Conservation (phyloP, 1,140 invertebrate species). For the Eupristina koningsbergeri region DNA sequence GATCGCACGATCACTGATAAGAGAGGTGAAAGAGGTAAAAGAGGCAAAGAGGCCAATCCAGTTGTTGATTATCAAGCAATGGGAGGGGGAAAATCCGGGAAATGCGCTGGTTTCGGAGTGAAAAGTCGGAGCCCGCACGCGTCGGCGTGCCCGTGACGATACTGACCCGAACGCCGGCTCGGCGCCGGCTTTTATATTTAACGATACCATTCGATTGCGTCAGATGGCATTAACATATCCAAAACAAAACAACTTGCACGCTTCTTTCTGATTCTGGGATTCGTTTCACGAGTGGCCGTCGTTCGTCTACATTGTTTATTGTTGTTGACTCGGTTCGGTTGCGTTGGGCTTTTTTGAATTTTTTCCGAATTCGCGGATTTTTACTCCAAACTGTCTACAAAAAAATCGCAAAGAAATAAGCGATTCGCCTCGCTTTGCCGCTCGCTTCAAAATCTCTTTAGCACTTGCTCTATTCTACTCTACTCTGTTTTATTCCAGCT, state of each 20-base stretch:
- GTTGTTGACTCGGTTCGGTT: too few species aligned
- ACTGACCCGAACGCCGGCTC: slow-evolving; percentile 61
- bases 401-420: too few species aligned
- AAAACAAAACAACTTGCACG: slow-evolving; percentile 50
- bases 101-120: neutral
- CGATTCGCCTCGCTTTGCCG: too few species aligned
- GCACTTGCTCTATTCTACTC: too few species aligned
- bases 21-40: too few species aligned
- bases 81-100: neutral
- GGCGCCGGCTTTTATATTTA: slow-evolving; percentile 68
- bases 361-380: too few species aligned
- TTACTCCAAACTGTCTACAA: too few species aligned
- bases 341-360: too few species aligned
- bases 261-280: slow-evolving; percentile 12
- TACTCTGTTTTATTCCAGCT: too few species aligned
- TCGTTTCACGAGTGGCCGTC: neutral
- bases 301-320: neutral
- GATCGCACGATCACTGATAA: too few species aligned
- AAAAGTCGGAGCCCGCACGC: neutral
- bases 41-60: neutral
- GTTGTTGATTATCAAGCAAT: neutral
- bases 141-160: slow-evolving; percentile 46
- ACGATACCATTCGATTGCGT: slow-evolving; percentile 67
- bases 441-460: too few species aligned
- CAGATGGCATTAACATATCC: slow-evolving; percentile 65